Percentiles rank a stretch among this genome's conserved stretches.
Conservation (phyloP, 2,888 invertebrate species). For the Perizoma flavofasciatum region DNA sequence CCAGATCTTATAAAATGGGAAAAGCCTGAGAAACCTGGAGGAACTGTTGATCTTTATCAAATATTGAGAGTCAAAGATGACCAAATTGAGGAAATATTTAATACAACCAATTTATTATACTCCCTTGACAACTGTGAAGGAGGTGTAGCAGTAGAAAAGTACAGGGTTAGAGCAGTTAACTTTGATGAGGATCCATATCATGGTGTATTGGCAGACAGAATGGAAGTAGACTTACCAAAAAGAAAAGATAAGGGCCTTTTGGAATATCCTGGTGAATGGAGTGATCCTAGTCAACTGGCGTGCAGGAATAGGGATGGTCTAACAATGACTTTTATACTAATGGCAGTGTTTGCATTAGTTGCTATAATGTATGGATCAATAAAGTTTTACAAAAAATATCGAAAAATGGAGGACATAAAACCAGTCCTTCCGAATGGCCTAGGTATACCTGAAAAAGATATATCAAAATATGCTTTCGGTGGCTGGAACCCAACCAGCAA, state of each 20-base stretch:
- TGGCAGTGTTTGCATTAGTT: conserved; percentile 59
- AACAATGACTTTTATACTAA: conserved; percentile 62
- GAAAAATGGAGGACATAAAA: conserved; percentile 87
- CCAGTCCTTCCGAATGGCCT: conserved; percentile 87
- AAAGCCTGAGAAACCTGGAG: conserved; percentile 76
- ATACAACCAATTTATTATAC: conserved; percentile 50
- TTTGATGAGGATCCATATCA: conserved; percentile 64
- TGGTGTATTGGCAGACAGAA: conserved; percentile 55
- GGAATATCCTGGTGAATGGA: conserved; percentile 69
- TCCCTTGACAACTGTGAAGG: conserved; percentile 63
- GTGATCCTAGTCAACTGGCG: conserved; percentile 59
- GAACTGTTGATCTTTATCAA: conserved; percentile 84
- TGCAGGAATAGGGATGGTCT: conserved; percentile 64
- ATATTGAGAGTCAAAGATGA: conserved; percentile 72
- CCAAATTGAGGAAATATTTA: conserved; percentile 50
- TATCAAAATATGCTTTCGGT: conserved; percentile 68
- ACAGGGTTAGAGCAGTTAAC: conserved; percentile 73
- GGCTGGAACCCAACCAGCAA: conserved; percentile 70
- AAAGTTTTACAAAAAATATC: conserved; percentile 84
- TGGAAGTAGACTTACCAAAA: conserved; percentile 51
- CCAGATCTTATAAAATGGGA: conserved; percentile 76
- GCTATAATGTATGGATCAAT: conserved; percentile 63
- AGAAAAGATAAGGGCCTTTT: conserved; percentile 38
- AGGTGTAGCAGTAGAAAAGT: conserved; percentile 60
- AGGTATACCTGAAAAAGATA: conserved; percentile 74